Percentiles rank a stretch among this genome's conserved stretches.
These are phyloP conservation scores for Astropecten irregularis DNA, from an alignment of 53 echinoderm and acorn worm species.

Conservation along the genomic window DNA sequence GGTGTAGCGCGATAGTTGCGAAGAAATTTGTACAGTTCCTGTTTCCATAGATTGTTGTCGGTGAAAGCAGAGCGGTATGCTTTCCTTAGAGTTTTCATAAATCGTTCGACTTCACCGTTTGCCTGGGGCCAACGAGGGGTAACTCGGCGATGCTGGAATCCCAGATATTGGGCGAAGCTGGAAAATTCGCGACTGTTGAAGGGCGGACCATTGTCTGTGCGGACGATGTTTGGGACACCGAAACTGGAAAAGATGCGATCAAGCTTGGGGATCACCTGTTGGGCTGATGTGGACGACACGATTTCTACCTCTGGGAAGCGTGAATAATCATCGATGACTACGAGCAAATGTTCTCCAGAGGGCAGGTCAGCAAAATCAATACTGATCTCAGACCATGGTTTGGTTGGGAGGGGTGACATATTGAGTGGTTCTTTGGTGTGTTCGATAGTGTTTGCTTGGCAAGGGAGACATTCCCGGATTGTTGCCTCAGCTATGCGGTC, in stretches of 20 bases:
- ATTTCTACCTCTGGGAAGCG: constrained; percentile 72
- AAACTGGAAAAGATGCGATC: constrained; percentile 72
- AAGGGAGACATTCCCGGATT: constrained; percentile 56
- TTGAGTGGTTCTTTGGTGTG: constrained; percentile 51
- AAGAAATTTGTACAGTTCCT: constrained; percentile 54
- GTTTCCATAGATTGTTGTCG: constrained; percentile 63
- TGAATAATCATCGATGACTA: constrained; percentile 72
- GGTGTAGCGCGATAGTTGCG: constrained; percentile 67
- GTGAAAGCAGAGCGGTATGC: constrained; percentile 37
- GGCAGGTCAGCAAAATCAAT: too few relatives aligned
- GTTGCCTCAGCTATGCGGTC: constrained; percentile 56
- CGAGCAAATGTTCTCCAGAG: constrained; percentile 67
- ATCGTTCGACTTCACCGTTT: constrained; percentile 64
- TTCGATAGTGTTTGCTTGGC: constrained; percentile 63
- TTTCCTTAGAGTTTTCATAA: constrained; percentile 44
- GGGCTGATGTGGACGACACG: constrained; percentile 65
- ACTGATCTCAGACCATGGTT: constrained; percentile 70
- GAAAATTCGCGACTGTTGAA: constrained; percentile 67
- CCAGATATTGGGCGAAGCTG: constrained; percentile 58
- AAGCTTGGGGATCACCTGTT: constrained; percentile 58
- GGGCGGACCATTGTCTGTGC: constrained; percentile 80
- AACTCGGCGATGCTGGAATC: constrained; percentile 48
- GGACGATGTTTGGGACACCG: constrained; percentile 59
- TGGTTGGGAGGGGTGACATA: constrained; percentile 66
- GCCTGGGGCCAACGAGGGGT: constrained; percentile 52